Evolutionary conservation across 2,113 vertebrate genomes (phyloP), one percentile per base, ranked within the genome.

Genomic region (Synchiropus splendidus): DNA sequence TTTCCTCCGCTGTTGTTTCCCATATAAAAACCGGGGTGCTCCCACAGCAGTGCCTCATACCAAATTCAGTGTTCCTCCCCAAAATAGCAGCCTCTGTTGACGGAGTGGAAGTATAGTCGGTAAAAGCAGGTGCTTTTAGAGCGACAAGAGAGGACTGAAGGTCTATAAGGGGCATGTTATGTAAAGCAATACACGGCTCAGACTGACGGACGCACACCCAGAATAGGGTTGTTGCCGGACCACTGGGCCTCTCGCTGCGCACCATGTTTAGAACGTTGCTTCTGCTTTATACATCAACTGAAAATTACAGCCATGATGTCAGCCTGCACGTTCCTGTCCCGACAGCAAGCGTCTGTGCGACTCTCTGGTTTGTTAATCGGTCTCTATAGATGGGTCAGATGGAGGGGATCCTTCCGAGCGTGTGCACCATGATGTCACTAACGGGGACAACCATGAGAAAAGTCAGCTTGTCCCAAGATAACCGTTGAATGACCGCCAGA

Each of bases 111-210:
- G 53, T 5, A 42, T 31, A 18, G 38, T 45, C 16, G 9, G 51
- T 13, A 45, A 49, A 43, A 67, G 69, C 78, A 78, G 71, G 67
- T 73, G 75, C 68, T 69, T 60, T 69, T 49, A 73, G 61, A n/a
- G 41, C 59, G 55, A 41, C 36, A 6, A 52, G 54, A 61, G 64
- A 71, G 51, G 54, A 27, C 49, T 12, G 35, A 4, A 16, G 39
- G 32, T 63, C 58, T 67, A 54, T 55, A 62, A 55, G 33, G 39
- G 27, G 42, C 31, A 48, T 39, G 61, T 64, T 38, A 54, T 41
- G 53, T 50, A 60, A 48, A 51, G 48, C 27, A 65, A 59, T 33
- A 48, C 43, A 30, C 48, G 12, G 39, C 33, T 32, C 58, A 54
- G 52, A 61, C 54, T 31, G 58, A 59, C 55, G 55, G 51, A 37